Evolutionary conservation across 2,113 vertebrate genomes (phyloP), one percentile per base, ranked within the genome.

Genomic region (Callithrix jacchus): DNA sequence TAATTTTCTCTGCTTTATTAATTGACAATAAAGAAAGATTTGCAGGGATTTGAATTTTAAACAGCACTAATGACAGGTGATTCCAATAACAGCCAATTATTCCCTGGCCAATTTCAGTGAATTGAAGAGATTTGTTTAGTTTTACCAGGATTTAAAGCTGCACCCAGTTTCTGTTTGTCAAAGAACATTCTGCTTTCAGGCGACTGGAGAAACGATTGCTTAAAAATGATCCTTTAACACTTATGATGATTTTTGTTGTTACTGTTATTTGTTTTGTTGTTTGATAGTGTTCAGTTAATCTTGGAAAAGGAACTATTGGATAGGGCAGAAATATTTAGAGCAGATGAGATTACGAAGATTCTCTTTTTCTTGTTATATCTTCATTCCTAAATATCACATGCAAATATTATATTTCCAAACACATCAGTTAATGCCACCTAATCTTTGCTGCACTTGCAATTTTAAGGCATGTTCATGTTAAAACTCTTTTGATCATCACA

Each of bases 1-100:
- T 93, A 83, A 96, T 89, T 94, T 95, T 91, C 76, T 81, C 92
- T 97, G 79, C 23, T 95, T 93, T 52, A 94, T 83, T 97, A 56
- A 90, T 97, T 95, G 91, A 89, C 93, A 95, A 94, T 96, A 97
- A 98, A 97, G 37, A 97, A 97, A 96, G 25, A 94, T 97, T 98
- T 98, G 68, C 93, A 89, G 94, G 70, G 89, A 97, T 86, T 95
- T 82, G 79, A 83, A 95, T 95, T 98, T 97, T 87, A 94, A 98
- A 92, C 56, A 97, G 64, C 71, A 95, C 90, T 97, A 97, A 98
- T 97, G 92, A 97, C 83, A 98, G 80, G 73, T 97, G 54, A 97
- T 97, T 98, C 94, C 74, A 97, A 95, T 89, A 96, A 83, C 0
- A 94, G 35, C 27, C 18, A 47, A 61, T 95, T 97, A 95, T 97